Base-by-base conservation (phyloP, 2,888 invertebrate genomes). In the Drosophila limbata region DNA sequence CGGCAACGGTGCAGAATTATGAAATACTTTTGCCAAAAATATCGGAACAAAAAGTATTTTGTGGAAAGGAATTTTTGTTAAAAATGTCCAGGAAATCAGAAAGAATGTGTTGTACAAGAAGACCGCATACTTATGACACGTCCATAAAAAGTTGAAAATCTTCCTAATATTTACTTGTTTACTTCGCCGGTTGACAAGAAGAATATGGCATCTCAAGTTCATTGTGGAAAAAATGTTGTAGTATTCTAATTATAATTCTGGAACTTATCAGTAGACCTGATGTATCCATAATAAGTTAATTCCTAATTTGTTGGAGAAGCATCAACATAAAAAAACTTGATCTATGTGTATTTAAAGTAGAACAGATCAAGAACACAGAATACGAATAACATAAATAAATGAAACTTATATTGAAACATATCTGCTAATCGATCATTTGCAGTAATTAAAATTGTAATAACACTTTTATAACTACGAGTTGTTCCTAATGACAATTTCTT, bases 1-100 rank as follows among this genome's bases (percentile, higher is more conserved):
- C 63, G 47, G 61, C 64, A 60, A 31, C 37, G 48, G 45, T 60
- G 60, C 45, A 76, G 70, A 82, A 76, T 71, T 83, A 88, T 88
- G 70, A 85, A 85, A 83, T 72, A 78, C 75, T 71, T 75, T 57
- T 59, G 37, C 13, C 40, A 51, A 47, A 73, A 66, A 69, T 57
- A 73, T 53, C 55, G 33, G 9, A 11, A 17, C 15, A 53, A 62
- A 37, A 53, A 52, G 50, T 25, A 52, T 56, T 56, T 65, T 39
- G 25, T 33, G 33, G n/a, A 19, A 44, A 19, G 53, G 50, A 60
- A 56, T 71, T 51, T 70, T 39, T 13, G 56, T 25, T 13, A 31
- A 69, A 47, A 45, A 33, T 33, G 9, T 44, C 8, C 19, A 50
- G 70, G 25, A 69, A 69, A 59, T 25, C 69, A 48, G 9, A 19